These are phyloP conservation scores for Platerodrilus igneus DNA, from an alignment of 2,888 invertebrate species.

Conservation along the genomic window DNA sequence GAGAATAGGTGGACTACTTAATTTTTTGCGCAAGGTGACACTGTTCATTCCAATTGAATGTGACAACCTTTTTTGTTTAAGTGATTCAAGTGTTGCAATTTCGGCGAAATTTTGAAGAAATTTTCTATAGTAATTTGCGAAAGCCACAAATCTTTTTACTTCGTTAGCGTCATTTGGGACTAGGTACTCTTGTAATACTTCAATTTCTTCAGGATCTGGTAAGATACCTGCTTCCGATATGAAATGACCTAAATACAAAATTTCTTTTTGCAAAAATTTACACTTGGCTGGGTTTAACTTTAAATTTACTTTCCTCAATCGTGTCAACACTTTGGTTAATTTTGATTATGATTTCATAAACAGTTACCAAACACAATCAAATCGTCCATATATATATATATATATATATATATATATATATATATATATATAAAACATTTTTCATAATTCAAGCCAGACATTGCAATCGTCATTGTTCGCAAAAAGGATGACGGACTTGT, in stretches of 20 bases:
- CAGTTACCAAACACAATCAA: too few species aligned
- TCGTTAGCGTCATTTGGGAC: constrained; percentile 25
- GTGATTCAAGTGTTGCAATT: constrained; percentile 22
- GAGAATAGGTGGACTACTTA: constrained; percentile 10
- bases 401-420: too few species aligned
- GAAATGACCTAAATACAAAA: constrained; percentile 20
- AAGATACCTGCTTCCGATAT: constrained; percentile 23
- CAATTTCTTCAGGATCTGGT: constrained; percentile 26
- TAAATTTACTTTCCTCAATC: constrained; percentile 23
- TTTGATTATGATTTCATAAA: constrained; percentile 25
- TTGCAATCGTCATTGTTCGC: constrained; percentile 27
- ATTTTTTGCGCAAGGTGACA: constrained; percentile 3
- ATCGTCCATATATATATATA: constrained; percentile 25
- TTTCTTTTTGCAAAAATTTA: constrained; percentile 25
- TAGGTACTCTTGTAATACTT: constrained; percentile 27
- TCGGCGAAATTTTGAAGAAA: constrained; percentile 29
- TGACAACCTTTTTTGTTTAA: constrained; percentile 20
- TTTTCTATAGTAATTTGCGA: constrained; percentile 28
- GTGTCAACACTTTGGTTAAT: constrained; percentile 22
- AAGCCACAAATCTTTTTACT: constrained; percentile 24
- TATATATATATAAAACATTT: constrained; percentile 25
- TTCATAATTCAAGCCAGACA: constrained; percentile 27
- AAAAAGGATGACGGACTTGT: constrained; percentile 27
- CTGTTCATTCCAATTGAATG: not conserved
- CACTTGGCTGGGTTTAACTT: constrained; percentile 29